Conservation (phyloP, 2,113 vertebrate species). For the Laticauda colubrina region DNA sequence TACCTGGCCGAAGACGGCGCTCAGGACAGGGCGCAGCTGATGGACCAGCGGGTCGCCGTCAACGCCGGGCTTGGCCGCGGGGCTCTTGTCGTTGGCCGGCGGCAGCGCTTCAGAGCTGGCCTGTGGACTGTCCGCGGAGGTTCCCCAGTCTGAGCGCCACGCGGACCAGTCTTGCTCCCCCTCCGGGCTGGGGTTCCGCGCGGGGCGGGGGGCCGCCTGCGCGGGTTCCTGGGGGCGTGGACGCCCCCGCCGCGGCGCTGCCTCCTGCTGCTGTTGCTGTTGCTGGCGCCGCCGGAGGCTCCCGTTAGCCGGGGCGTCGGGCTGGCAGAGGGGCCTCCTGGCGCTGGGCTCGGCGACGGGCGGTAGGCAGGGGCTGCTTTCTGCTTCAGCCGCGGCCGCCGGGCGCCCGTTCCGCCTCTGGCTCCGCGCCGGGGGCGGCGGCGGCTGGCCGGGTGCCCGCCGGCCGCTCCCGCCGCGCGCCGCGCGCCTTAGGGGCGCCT, state of each 20-base stretch:
- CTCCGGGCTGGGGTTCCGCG: conserved; percentile 41
- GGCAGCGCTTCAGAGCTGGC: conserved; percentile 57
- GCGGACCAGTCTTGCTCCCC: conserved; percentile 54
- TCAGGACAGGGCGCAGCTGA: conserved; percentile 85
- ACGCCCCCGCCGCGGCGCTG: conserved; percentile 42
- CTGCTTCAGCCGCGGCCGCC: conserved; percentile 58
- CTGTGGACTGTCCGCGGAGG: conserved; percentile 55
- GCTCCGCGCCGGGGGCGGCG: conserved; percentile 48
- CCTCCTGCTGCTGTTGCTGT: conserved; percentile 43
- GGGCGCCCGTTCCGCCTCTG: conserved; percentile 51
- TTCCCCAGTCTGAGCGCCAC: conserved; percentile 58
- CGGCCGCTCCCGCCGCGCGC: conserved; percentile 25
- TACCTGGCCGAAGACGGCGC: conserved; percentile 96
- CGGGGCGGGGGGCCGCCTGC: neutral
- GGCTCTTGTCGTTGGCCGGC: conserved; percentile 58
- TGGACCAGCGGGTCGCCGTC: conserved; percentile 79
- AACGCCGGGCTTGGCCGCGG: conserved; percentile 61
- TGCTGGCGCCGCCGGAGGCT: conserved; percentile 46
- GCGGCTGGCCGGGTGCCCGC: conserved; percentile 41
- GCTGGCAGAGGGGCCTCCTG: conserved; percentile 88
- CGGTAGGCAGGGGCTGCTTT: conserved; percentile 23
- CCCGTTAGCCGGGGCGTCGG: conserved; percentile 71
- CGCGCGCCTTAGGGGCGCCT: conserved; percentile 80
- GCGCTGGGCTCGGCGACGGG: conserved; percentile 75
- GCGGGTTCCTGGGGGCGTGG: neutral